Conservation (phyloP, 2,888 invertebrate genomes). For the Carpatolechia fugitivella region DNA sequence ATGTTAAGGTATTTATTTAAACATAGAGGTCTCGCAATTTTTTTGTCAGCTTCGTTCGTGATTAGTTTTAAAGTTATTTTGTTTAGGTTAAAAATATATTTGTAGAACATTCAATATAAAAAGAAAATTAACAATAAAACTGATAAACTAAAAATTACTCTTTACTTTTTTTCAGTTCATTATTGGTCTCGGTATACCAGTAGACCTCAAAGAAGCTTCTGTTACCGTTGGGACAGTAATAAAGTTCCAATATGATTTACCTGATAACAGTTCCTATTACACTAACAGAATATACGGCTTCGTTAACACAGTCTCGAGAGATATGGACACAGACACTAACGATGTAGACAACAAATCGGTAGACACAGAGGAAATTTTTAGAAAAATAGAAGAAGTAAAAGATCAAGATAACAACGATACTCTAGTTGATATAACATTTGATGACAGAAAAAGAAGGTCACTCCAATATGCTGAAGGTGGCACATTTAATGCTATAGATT, state of each 20-base stretch:
- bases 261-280: slow-evolving; percentile 81
- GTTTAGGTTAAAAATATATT: no score
- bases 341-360: slow-evolving; percentile 25
- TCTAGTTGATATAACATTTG: slow-evolving; percentile 64
- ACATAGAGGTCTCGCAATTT: no score
- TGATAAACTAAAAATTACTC: no score
- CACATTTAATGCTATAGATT: slow-evolving; percentile 34
- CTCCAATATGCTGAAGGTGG: slow-evolving; percentile 62
- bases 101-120: no score
- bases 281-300: slow-evolving; percentile 74
- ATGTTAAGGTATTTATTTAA: not conserved
- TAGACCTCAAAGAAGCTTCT: slow-evolving; percentile 80
- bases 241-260: slow-evolving; percentile 83
- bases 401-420: slow-evolving; percentile 50
- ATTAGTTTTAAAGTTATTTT: no score
- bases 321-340: slow-evolving; percentile 48
- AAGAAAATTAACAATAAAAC: no score
- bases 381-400: slow-evolving; percentile 29
- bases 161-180: slow-evolving; percentile 75
- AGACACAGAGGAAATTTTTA: slow-evolving; percentile 21
- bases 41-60: no score
- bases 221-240: slow-evolving; percentile 83
- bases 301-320: slow-evolving; percentile 61
- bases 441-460: slow-evolving; percentile 55
- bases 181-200: slow-evolving; percentile 83